Evolutionary conservation across 2,113 vertebrate genomes (phyloP).

Genomic region (Mastomys natalensis): DNA sequence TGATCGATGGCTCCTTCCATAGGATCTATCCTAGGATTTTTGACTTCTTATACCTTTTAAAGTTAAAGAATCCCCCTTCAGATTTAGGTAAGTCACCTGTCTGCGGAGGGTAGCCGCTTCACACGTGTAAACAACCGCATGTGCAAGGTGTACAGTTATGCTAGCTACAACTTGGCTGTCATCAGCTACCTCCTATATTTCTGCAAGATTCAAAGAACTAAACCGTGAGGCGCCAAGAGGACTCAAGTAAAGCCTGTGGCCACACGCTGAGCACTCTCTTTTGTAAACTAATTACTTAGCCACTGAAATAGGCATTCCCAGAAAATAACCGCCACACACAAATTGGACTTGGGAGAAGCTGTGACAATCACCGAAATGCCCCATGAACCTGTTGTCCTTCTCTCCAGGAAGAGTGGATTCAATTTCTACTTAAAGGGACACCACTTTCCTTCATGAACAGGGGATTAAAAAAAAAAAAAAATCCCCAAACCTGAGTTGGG

Average conservation of each 20-base stretch:
- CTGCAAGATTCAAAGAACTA: constrained; percentile 6
- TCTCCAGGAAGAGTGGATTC: background rate
- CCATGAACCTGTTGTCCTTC: constrained; percentile 67
- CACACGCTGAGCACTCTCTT: constrained; percentile 52
- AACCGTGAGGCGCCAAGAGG: background rate
- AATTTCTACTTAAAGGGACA: constrained; percentile 67
- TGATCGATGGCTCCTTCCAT: background rate
- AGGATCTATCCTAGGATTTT: constrained; percentile 5
- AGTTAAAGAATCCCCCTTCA: background rate
- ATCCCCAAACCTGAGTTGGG: background rate
- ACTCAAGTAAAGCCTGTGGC: background rate
- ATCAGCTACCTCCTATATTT: constrained; percentile 19
- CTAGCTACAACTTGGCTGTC: background rate
- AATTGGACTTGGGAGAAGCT: constrained; percentile 56
- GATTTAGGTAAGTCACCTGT: constrained; percentile 18
- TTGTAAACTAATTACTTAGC: constrained; percentile 40
- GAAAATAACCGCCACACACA: constrained; percentile 36
- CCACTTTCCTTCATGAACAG: background rate
- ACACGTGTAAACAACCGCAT: constrained; percentile 55
- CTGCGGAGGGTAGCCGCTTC: constrained; percentile 33
- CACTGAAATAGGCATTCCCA: constrained; percentile 23
- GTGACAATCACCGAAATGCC: constrained; percentile 35
- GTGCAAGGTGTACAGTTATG: constrained; percentile 51
- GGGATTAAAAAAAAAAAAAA: too few species aligned
- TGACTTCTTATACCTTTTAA: constrained; percentile 45